Conservation (phyloP, 1,140 invertebrate species). For the Leptopilina boulardi region DNA sequence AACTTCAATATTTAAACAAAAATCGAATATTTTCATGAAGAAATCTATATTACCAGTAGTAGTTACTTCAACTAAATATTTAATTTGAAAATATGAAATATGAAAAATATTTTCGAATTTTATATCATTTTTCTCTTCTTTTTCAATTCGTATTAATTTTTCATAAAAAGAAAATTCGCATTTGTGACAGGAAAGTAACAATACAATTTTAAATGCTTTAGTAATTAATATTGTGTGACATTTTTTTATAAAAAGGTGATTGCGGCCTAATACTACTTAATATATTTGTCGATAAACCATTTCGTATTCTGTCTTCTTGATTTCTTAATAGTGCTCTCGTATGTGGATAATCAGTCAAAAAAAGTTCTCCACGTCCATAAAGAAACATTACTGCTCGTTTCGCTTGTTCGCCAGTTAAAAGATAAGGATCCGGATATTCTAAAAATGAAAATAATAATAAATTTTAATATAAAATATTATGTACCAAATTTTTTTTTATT, state of each 20-base stretch:
- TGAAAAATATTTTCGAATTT: too few species aligned
- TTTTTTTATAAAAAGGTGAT: constrained; percentile 77
- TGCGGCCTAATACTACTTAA: constrained; percentile 78
- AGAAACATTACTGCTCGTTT: constrained; percentile 74
- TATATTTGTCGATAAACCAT: constrained; percentile 77
- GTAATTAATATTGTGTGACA: constrained; percentile 5
- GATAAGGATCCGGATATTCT: constrained; percentile 74
- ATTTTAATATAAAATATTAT: too few species aligned
- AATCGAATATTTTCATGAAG: neutral
- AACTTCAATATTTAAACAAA: neutral
- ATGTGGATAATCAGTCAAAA: constrained; percentile 81
- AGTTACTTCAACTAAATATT: neutral
- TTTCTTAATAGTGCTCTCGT: constrained; percentile 78
- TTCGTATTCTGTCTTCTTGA: constrained; percentile 77
- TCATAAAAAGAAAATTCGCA: neutral
- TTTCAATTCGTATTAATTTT: neutral
- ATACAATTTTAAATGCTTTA: neutral
- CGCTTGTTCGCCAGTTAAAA: constrained; percentile 76
- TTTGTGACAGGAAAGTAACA: neutral
- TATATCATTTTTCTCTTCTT: too few species aligned
- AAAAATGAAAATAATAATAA: constrained; percentile 37
- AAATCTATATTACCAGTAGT: neutral
- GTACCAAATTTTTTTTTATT: too few species aligned
- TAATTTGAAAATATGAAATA: too few species aligned
- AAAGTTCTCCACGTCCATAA: constrained; percentile 77